These are phyloP conservation scores for Trissolcus japonicus DNA, from an alignment of 2,888 invertebrate species.

Conservation along the genomic window DNA sequence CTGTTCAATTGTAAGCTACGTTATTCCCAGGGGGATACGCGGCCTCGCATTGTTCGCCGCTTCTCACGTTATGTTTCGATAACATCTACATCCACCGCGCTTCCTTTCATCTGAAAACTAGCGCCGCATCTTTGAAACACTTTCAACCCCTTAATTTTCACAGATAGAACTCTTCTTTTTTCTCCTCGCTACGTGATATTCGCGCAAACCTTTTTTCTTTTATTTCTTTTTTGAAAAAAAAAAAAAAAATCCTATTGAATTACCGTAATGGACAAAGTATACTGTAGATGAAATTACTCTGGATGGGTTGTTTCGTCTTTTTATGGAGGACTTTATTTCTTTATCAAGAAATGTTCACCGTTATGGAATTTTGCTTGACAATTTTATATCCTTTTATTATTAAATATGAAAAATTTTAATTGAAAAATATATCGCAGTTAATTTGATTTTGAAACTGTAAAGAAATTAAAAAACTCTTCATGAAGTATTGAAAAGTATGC, in stretches of 20 bases:
- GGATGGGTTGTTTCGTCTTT: constrained; percentile 9
- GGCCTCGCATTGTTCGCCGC: constrained; percentile 41
- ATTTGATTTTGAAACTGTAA: no score
- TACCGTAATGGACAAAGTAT: constrained; percentile 4
- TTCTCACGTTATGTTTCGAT: constrained; percentile 55
- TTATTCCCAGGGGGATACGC: constrained; percentile 52
- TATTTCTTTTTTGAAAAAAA: not conserved
- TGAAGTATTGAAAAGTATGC: no score
- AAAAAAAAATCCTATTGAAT: not conserved
- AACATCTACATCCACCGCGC: constrained; percentile 41
- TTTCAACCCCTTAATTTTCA: constrained; percentile 48
- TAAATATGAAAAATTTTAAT: no score
- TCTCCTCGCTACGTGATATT: not conserved
- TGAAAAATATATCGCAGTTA: no score
- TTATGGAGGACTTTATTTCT: constrained; percentile 1
- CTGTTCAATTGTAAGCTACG: constrained; percentile 56
- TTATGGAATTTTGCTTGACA: no score
- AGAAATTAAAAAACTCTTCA: no score
- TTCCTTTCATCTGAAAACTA: constrained; percentile 40
- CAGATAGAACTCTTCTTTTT: constrained; percentile 19
- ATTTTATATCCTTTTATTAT: no score
- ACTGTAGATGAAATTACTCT: constrained; percentile 8
- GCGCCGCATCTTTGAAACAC: constrained; percentile 24
- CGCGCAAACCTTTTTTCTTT: not conserved
- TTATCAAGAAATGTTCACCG: no score